Percentiles rank a stretch among this genome's conserved stretches.
These are phyloP conservation scores for Rhynchophorus ferrugineus DNA, from an alignment of 1,140 invertebrate genomes.

Conservation along the genomic window DNA sequence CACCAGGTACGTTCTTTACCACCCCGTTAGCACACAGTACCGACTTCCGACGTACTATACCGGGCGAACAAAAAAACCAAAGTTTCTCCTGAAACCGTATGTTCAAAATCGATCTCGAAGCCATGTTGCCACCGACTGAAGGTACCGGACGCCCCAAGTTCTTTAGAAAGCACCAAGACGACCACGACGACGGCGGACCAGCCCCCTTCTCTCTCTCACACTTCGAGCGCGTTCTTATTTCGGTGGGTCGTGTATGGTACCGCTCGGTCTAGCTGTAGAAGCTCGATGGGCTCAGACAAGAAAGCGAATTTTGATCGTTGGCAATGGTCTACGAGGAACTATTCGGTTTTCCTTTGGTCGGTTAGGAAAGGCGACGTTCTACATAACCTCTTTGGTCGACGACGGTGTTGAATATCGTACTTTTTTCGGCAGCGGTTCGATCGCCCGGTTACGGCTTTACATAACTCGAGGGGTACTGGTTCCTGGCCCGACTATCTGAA, in stretches of 20 bases:
- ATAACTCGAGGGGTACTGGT: no score
- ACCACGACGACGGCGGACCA: constrained; percentile 7
- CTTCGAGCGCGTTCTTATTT: constrained; percentile 1
- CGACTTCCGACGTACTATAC: constrained; percentile 6
- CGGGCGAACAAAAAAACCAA: constrained; percentile 14
- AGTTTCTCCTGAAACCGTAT: constrained; percentile 66
- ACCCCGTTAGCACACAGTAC: not conserved
- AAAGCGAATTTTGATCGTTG: no score
- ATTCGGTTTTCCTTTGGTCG: no score
- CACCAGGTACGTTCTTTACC: no score
- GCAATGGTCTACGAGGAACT: no score
- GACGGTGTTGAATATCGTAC: no score
- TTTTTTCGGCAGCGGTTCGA: no score
- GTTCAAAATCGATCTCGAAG: constrained; percentile 62
- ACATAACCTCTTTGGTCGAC: no score
- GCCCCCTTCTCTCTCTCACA: constrained; percentile 18
- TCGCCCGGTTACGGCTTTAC: no score
- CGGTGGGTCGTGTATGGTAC: constrained; percentile 7
- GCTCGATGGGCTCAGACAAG: constrained; percentile 12
- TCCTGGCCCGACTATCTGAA: no score
- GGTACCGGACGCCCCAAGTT: constrained; percentile 34
- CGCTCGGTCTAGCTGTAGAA: constrained; percentile 4
- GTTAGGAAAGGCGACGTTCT: no score
- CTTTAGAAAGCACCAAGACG: constrained; percentile 16
- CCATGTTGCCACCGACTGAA: constrained; percentile 67